Percentiles rank a stretch among this genome's conserved stretches.
These are phyloP conservation scores for Cephalophus harveyi DNA, from an alignment of 2,113 vertebrate genomes.

Conservation along the genomic window DNA sequence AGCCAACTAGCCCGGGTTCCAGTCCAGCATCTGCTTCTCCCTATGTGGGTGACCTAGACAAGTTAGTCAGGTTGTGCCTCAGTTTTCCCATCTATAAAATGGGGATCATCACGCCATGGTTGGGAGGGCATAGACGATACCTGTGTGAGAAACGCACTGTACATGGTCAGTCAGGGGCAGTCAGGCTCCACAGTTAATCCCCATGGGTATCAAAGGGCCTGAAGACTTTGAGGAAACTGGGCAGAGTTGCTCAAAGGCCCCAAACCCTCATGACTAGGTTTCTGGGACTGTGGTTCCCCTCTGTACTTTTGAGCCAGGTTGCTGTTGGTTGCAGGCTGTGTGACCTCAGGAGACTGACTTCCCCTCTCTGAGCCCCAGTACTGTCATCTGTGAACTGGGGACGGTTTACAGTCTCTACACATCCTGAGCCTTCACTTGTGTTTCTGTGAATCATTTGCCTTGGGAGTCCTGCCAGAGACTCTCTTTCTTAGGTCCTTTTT, in stretches of 20 bases:
- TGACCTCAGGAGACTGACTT: not conserved
- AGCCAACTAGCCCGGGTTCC: not conserved
- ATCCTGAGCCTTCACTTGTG: not conserved
- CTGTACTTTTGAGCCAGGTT: not conserved
- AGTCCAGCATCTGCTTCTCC: not conserved
- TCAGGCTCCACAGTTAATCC: not conserved
- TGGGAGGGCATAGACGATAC: not conserved
- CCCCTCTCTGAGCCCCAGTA: not conserved
- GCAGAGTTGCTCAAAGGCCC: not conserved
- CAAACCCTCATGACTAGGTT: not conserved
- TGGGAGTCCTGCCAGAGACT: not conserved
- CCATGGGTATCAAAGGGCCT: not conserved
- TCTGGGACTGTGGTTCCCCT: not conserved
- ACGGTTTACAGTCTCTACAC: fast-evolving
- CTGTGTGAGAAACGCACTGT: not conserved
- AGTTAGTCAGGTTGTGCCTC: not conserved
- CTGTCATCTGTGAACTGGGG: not conserved
- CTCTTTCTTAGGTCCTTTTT: not conserved
- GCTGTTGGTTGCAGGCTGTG: not conserved
- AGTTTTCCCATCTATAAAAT: not conserved
- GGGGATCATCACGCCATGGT: not conserved
- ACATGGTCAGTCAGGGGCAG: too few relatives aligned
- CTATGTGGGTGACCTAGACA: not conserved
- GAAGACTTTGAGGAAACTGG: fast-evolving
- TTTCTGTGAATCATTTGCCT: not conserved